Conservation (phyloP, 2,797 vertebrate species). For the Galago senegalensis region DNA sequence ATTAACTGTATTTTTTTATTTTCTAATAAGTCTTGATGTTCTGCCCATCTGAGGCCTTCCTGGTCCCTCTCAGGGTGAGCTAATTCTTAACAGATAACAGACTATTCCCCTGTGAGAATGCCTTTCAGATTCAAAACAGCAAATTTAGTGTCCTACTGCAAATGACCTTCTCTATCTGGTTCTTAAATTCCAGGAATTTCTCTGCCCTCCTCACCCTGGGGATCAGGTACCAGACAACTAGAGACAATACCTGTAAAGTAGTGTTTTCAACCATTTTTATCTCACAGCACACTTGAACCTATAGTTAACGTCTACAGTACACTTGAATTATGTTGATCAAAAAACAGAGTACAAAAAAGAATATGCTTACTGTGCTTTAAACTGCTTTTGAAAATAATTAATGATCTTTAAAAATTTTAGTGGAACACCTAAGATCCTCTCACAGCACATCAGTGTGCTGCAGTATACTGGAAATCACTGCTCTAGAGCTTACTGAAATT, state of each 20-base stretch:
- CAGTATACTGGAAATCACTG: no score
- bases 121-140: neutral
- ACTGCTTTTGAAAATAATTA: no score
- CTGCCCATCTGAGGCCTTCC: neutral
- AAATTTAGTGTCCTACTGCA: neutral
- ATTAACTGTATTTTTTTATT: neutral
- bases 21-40: neutral
- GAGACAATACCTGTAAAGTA: neutral
- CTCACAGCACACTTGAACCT: no score
- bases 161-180: neutral
- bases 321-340: no score
- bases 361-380: no score
- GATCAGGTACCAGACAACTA: neutral
- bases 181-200: neutral
- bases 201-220: neutral
- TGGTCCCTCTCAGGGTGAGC: neutral
- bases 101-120: neutral
- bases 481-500: neutral
- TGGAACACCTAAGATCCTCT: no score
- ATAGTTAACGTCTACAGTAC: no score
- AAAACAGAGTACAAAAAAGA: no score
- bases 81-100: neutral
- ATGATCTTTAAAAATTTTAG: no score
- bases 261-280: no score
- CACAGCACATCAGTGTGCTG: no score